phyloP scores from a whole-genome alignment of 2,888 invertebrate species.

The Dexiosoma caninum region DNA sequence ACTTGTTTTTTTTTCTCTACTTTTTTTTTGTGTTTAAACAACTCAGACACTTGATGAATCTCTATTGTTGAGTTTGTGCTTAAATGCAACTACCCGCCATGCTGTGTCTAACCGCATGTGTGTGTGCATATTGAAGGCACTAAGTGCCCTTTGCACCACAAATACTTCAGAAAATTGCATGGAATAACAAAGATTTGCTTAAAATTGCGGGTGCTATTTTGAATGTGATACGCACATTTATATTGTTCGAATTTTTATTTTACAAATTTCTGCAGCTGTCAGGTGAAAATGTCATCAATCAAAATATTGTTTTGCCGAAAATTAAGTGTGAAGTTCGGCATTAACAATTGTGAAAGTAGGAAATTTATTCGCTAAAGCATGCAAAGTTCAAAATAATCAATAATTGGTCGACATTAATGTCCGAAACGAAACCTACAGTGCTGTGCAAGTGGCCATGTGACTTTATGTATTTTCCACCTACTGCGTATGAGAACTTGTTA shows the following conservation, averaged over 20 bases:
- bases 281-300: not conserved
- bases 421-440: too few species aligned
- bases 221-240: not conserved
- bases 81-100: not conserved
- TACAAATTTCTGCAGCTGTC: not conserved
- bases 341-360: too few species aligned
- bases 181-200: conserved; percentile 33
- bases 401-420: too few species aligned
- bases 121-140: not conserved
- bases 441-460: too few species aligned
- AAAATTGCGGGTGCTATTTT: not conserved
- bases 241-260: not conserved
- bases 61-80: conserved; percentile 29
- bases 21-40: conserved; percentile 20
- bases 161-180: conserved; percentile 8
- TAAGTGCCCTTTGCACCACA: conserved; percentile 21
- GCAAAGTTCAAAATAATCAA: too few species aligned
- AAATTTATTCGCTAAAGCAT: too few species aligned
- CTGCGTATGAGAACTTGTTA: too few species aligned
- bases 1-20: not conserved
- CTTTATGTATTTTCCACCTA: too few species aligned
- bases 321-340: too few species aligned
- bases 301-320: not conserved
- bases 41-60: conserved; percentile 33
- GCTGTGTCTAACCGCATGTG: not conserved